A percentile compares a stretch with the other conserved stretches of the same genome.
Evolutionary conservation across 2,797 vertebrate genomes (phyloP).

Genomic region (Hoplostethus atlanticus): DNA sequence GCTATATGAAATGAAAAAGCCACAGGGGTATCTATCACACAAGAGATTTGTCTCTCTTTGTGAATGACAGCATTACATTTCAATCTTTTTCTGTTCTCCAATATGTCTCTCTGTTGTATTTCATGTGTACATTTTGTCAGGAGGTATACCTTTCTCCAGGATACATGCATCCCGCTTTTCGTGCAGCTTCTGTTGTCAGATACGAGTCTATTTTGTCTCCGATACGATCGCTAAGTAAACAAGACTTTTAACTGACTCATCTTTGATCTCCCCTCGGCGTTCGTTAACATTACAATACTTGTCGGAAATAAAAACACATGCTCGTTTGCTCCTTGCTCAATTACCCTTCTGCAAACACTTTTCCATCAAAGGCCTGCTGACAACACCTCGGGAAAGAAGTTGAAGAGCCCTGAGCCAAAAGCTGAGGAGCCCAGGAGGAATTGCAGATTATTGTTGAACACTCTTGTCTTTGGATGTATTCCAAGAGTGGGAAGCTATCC

Average conservation of each 20-base stretch:
- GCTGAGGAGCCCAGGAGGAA: conserved; percentile 21
- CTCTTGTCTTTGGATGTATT: conserved; percentile 30
- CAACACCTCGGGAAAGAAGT: conserved; percentile 23
- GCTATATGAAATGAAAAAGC: conserved; percentile 46
- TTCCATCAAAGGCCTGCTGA: conserved; percentile 47
- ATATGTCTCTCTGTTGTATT: neutral
- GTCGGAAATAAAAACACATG: conserved; percentile 34
- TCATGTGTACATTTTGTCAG: conserved; percentile 12
- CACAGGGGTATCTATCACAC: conserved; percentile 55
- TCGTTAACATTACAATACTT: conserved; percentile 43
- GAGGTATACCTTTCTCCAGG: neutral
- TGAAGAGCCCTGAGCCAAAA: conserved; percentile 48
- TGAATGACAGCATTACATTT: conserved; percentile 47
- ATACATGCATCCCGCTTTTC: conserved; percentile 13
- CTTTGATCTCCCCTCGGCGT: conserved; percentile 47
- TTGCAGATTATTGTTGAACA: conserved; percentile 35
- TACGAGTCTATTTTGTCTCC: neutral
- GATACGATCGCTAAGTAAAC: conserved; percentile 24
- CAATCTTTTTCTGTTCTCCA: conserved; percentile 32
- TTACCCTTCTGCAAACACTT: conserved; percentile 30
- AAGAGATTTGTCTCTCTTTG: conserved; percentile 38
- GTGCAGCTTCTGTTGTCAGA: neutral
- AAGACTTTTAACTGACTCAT: conserved; percentile 27
- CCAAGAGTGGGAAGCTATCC: conserved; percentile 22
- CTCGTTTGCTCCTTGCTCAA: conserved; percentile 33